Evolutionary conservation across 2,888 invertebrate species (phyloP).

Genomic region (Oscheius sp.): DNA sequence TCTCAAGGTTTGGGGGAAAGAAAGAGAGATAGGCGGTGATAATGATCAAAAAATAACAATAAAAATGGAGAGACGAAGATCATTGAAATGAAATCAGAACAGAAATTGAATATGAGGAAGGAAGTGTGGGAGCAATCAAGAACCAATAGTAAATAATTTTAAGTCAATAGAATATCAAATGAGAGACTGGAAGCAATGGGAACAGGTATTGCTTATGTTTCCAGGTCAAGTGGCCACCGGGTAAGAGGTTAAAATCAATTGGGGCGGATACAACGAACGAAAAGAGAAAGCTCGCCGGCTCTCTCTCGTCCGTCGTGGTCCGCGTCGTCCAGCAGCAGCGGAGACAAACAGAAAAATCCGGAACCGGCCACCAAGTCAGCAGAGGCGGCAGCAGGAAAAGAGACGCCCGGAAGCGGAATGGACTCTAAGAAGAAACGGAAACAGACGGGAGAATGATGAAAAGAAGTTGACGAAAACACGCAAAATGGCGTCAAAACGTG

Average conservation of each 20-base stretch:
- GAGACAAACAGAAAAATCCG: constrained; percentile 12
- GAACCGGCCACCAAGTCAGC: constrained; percentile 9
- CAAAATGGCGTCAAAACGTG: constrained; percentile 15
- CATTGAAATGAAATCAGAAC: too few species aligned
- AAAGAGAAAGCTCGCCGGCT: neutral
- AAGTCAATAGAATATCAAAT: too few species aligned
- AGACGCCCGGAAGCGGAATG: constrained; percentile 27
- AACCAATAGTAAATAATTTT: too few species aligned
- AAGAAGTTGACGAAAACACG: neutral
- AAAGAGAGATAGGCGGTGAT: neutral
- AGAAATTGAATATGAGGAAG: neutral
- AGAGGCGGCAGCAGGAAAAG: too few species aligned
- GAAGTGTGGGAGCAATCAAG: too few species aligned
- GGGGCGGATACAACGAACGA: neutral
- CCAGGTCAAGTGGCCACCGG: neutral
- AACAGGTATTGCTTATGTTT: too few species aligned
- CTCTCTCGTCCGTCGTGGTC: constrained; percentile 6
- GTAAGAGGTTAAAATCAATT: neutral
- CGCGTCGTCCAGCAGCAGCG: constrained; percentile 13
- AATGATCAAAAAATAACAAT: neutral
- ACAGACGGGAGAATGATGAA: constrained; percentile 17
- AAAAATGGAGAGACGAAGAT: neutral
- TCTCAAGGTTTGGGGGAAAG: constrained; percentile 1
- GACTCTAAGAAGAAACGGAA: constrained; percentile 32
- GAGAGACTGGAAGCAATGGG: neutral